Base-by-base conservation (phyloP, 2,888 invertebrate species). In the Amphiduros pacificus region DNA sequence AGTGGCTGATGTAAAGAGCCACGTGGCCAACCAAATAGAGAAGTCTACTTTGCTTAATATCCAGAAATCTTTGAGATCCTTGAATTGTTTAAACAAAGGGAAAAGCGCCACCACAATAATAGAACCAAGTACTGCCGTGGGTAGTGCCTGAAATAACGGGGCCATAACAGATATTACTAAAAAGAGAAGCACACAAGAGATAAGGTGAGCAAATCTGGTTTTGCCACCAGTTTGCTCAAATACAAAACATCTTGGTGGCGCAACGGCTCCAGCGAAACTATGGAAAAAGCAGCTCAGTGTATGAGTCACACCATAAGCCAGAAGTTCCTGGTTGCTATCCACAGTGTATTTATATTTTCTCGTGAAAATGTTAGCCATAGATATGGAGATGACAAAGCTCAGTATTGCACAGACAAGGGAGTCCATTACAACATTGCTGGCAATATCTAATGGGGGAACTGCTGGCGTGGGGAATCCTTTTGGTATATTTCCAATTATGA, bases 41-140 rank as follows among this genome's bases (percentile, higher is more conserved):
- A 90, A 93, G 76, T 95, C 94, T 73, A 90, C 83, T 73, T 88
- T 88, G 70, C 92, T 92, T 36, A 91, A 82, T 71, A 85, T 87
- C 90, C 91, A 93, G 71, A 92, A 89, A 6, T 17, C 20, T 11
- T 36, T 31, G 4, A 93, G 84, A 55, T 91, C 89, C 77, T 86
- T 75, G 26, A 89, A 86, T 83, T 93, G 91, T 77, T 89, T 83
- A 61, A 84, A 81, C 17, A 84, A 74, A 29, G 81, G 79, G 67
- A 84, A 81, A 52, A 85, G 70, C 9, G 82, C 76, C 2, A 84
- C 82, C 22, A 83, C 76, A 49, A 85, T 84, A 36, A 85, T 83
- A 32, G 82, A 78, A 4, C 82, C 82, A 0, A 85, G 74, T 11
- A 83, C 77, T 26, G 75, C 66, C 53, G 75, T 78, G 2, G 82